These are phyloP conservation scores for Protobothrops flavoviridis DNA, from an alignment of 2,113 vertebrate species.

Conservation along the genomic window DNA sequence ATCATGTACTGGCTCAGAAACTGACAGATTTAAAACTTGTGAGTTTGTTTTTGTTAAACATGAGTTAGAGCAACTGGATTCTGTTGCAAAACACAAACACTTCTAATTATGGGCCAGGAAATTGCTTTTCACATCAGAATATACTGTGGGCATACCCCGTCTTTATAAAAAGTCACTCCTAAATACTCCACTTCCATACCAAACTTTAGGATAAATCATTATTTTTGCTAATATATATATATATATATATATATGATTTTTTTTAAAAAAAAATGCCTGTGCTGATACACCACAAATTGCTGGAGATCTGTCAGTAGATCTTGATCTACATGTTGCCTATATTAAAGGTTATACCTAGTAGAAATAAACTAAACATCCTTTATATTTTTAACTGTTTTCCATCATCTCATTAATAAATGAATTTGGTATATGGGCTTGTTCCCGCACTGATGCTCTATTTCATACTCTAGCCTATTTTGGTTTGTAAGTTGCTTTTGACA, in stretches of 20 bases:
- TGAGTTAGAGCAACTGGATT: neutral
- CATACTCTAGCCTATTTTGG: neutral
- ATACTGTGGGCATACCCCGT: neutral
- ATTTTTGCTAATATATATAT: neutral
- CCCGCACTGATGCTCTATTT: slow-evolving; percentile 9
- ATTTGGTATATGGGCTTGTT: slow-evolving; percentile 1
- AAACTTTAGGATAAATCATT: neutral
- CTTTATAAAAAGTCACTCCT: neutral
- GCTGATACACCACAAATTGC: neutral
- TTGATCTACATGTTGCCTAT: neutral
- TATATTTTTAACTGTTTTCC: neutral
- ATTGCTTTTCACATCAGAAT: neutral
- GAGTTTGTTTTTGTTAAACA: neutral
- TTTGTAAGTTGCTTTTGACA: slow-evolving; percentile 31
- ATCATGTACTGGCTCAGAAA: neutral
- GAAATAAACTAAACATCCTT: neutral
- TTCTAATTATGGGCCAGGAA: neutral
- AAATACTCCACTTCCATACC: neutral
- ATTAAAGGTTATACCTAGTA: neutral
- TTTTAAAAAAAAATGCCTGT: neutral
- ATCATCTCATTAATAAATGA: neutral
- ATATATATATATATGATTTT: neutral
- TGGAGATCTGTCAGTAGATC: neutral
- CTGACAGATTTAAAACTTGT: neutral
- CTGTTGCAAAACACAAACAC: neutral